Percentiles rank a stretch among this genome's conserved stretches.
Conservation (phyloP, 2,888 invertebrate genomes). For the Tipula unca region DNA sequence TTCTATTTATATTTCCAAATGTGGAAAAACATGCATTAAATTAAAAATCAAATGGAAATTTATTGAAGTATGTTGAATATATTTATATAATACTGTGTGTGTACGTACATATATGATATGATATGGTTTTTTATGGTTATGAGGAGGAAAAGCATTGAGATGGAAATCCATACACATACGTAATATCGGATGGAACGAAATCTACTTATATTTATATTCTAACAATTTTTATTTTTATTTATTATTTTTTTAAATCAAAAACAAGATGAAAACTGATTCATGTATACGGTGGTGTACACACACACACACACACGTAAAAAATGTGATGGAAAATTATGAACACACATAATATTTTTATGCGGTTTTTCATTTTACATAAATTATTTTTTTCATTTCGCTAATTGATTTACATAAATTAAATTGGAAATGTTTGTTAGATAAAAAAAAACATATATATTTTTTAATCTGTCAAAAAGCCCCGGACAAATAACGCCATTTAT, state of each 20-base stretch:
- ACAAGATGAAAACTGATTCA: not conserved
- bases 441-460: not conserved
- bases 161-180: not conserved
- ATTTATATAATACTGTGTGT: not conserved
- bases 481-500: not conserved
- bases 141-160: not conserved
- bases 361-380: not conserved
- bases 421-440: not conserved
- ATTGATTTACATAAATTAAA: constrained; percentile 14
- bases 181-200: not conserved
- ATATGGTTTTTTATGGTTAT: not conserved
- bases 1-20: not conserved
- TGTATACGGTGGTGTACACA: not conserved
- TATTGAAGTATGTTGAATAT: constrained; percentile 8
- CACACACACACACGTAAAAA: not conserved
- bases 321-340: not conserved
- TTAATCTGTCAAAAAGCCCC: not conserved
- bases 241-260: not conserved
- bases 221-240: not conserved
- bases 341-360: not conserved
- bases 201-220: not conserved
- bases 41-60: constrained; percentile 14
- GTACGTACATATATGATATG: not conserved
- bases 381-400: not conserved
- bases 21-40: constrained; percentile 9